Evolutionary conservation across 2,888 invertebrate species (phyloP), one percentile per base, ranked within the genome.

Genomic region (Gortyna flavago): DNA sequence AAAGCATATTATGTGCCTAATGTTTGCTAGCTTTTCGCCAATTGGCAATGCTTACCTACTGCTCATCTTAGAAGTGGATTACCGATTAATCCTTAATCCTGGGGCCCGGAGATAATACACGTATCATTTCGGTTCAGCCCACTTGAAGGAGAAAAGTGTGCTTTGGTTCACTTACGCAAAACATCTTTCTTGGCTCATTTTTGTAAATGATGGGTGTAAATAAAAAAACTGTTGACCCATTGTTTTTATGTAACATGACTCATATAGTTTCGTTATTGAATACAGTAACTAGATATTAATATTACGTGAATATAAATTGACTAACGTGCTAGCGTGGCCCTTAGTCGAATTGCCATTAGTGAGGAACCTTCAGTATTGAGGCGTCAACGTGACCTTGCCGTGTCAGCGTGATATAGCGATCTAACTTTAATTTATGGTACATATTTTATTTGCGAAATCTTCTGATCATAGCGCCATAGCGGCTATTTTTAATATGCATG

Each of bases 301-400:
- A 74, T 80, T 64, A 76, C 78, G 38, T 54, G 65, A 69, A 82
- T 80, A 70, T 84, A 51, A 82, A 69, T 77, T 79, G 71, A 80
- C 66, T 76, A 85, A 75, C 66, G 77, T 81, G 76, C 73, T 65
- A 48, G 62, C 74, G 68, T 71, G 71, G 75, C 77, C 76, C 85
- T 79, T 80, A 84, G 74, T 73, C 70, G 35, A 84, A 83, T 76
- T 66, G 72, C 81, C 80, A 84, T 89, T 87, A 86, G 81, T 54
- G 76, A 81, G 44, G 79, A 73, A 59, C 86, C 81, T 81, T 77
- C 80, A 72, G 72, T 72, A 80, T 80, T 73, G 78, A 80, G 88
- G 85, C 85, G 85, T 82, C 87, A 83, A 65, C 73, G 69, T 89
- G 88, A 88, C 91, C 91, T 92, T 91, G 91, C 72, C 84, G 80